Percentiles rank a stretch among this genome's conserved stretches.
Conservation (phyloP, 1,140 invertebrate species). For the Cataglyphis hispanica region DNA sequence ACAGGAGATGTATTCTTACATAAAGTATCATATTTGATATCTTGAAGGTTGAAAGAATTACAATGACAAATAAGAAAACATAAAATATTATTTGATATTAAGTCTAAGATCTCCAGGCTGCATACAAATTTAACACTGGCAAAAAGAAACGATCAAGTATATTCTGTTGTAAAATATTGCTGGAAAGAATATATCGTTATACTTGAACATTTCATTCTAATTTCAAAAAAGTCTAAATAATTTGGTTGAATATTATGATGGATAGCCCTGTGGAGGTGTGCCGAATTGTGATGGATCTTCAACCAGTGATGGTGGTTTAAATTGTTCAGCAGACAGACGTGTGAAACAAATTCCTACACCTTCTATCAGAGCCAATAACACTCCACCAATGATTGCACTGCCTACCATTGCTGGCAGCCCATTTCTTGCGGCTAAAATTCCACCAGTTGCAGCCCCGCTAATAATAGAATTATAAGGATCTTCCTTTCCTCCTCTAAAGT, state of each 20-base stretch:
- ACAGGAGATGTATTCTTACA: constrained; percentile 14
- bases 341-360: constrained; percentile 98
- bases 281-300: constrained; percentile 91
- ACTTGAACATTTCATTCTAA: constrained; percentile 70
- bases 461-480: constrained; percentile 99
- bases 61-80: constrained; percentile 61
- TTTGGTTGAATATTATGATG: constrained; percentile 73
- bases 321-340: constrained; percentile 95
- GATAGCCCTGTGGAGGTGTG: constrained; percentile 79
- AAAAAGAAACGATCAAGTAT: constrained; percentile 46
- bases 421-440: constrained; percentile 97
- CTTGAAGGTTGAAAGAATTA: constrained; percentile 34
- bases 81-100: constrained; percentile 75
- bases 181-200: constrained; percentile 33
- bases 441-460: constrained; percentile 97
- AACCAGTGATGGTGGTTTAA: constrained; percentile 92
- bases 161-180: constrained; percentile 33
- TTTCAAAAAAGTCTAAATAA: constrained; percentile 68
- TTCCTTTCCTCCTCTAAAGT: constrained; percentile 98
- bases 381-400: constrained; percentile 97
- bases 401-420: constrained; percentile 97
- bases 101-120: constrained; percentile 68
- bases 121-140: constrained; percentile 74
- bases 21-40: constrained; percentile 8
- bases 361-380: constrained; percentile 98